These are phyloP conservation scores for Gymnorhina tibicen DNA, from an alignment of 2,113 vertebrate species.

Conservation along the genomic window DNA sequence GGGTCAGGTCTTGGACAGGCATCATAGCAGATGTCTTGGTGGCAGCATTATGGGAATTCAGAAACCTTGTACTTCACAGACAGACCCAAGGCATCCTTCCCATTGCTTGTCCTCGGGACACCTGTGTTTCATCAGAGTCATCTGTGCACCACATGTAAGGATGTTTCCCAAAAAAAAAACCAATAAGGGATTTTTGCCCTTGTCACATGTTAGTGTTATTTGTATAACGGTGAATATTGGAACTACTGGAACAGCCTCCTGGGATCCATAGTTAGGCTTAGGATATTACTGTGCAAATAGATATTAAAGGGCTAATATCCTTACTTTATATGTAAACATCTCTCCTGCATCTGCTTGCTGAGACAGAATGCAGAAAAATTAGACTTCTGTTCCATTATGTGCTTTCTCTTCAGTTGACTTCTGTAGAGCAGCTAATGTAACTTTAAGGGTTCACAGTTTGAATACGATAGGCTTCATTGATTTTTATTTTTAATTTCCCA, in stretches of 20 bases:
- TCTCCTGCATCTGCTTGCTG: not conserved
- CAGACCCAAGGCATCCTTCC: not conserved
- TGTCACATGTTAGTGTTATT: not conserved
- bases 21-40: not conserved
- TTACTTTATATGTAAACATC: not conserved
- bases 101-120: not conserved
- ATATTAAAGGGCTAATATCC: not conserved
- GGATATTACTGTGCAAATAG: not conserved
- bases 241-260: not conserved
- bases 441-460: not conserved
- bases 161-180: not conserved
- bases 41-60: not conserved
- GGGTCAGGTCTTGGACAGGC: not conserved
- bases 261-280: not conserved
- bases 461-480: not conserved
- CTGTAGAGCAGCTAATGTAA: not conserved
- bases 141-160: not conserved
- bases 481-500: slow-evolving; percentile 18
- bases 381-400: not conserved
- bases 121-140: not conserved
- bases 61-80: not conserved
- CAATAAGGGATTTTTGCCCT: not conserved
- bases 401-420: not conserved
- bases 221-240: not conserved
- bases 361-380: not conserved